Percentiles rank a stretch among this genome's conserved stretches.
These are phyloP conservation scores for Leucophenga montana DNA, from an alignment of 2,888 invertebrate genomes.

Conservation along the genomic window DNA sequence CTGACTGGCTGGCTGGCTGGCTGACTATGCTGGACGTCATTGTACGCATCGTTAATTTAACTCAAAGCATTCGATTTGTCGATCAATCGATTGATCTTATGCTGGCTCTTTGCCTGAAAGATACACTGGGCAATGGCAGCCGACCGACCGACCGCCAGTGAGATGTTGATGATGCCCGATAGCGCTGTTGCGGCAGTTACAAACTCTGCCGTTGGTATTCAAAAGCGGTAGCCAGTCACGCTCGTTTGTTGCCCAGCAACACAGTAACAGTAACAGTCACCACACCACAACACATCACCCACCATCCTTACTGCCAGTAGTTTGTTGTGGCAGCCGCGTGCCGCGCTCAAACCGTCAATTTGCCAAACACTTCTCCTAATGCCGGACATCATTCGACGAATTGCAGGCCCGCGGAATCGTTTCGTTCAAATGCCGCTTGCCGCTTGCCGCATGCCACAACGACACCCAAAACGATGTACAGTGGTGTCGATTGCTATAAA, in stretches of 20 bases:
- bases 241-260: too few relatives aligned
- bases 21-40: not conserved
- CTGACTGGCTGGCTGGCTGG: too few relatives aligned
- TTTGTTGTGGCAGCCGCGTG: slow-evolving; percentile 6
- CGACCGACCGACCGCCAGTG: not conserved
- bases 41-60: slow-evolving; percentile 8
- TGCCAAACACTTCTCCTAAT: slow-evolving; percentile 13
- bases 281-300: too few relatives aligned
- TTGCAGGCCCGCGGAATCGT: not conserved
- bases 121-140: not conserved
- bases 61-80: not conserved
- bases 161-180: slow-evolving; percentile 3
- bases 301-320: not conserved
- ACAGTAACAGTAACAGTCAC: too few relatives aligned
- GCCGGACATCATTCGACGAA: slow-evolving; percentile 13
- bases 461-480: too few relatives aligned
- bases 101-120: not conserved
- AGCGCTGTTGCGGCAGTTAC: slow-evolving; percentile 15
- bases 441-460: too few relatives aligned
- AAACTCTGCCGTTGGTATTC: not conserved
- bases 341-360: slow-evolving; percentile 5
- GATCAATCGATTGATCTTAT: not conserved
- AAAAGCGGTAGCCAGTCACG: too few relatives aligned
- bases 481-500: too few relatives aligned
- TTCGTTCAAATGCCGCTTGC: too few relatives aligned